Evolutionary conservation across 2,113 vertebrate species (phyloP), one percentile per base, ranked within the genome.

Genomic region (Cathartes aura): DNA sequence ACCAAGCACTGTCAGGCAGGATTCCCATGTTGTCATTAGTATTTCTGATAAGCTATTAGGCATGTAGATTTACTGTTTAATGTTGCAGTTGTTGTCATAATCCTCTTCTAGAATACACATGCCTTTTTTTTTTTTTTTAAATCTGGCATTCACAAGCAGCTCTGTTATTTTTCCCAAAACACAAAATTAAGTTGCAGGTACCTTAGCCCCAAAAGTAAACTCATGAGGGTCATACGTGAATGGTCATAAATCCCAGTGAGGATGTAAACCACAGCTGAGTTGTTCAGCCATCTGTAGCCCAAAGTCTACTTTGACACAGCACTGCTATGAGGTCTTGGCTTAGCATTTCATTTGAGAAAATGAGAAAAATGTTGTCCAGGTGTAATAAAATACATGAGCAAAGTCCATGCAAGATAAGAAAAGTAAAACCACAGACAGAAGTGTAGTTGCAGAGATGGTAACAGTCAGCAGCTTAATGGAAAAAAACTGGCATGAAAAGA

Each of bases 211-310:
- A 47, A 58, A 89, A 91, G 22, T 34, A 70, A 84, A 74, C 17
- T 78, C 36, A 60, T 0, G 1, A 75, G 9, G 14, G 36, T 62
- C 3, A 2, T 30, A 55, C 4, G 10, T 11, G 12, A 70, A 64
- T 3, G 1, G 17, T 27, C 27, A 58, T 45, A 87, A 87, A 81
- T 36, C 12, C n/a, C 26, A 58, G 27, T 17, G 29, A 82, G 38
- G 30, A 87, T 3, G 9, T 27, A 94, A 89, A 53, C 8, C 38
- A 82, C 19, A 78, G 38, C 3, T 4, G 3, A 90, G 11, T 13
- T 43, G 17, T 48, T 81, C 58, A 84, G 64, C 34, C 8, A n/a
- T 4, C 59, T 59, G 29, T 42, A 75, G 42, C 10, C 20, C 50
- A 81, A 78, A 29, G 26, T 16, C 38, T 67, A 67, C 30, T 74